Percentiles rank a stretch among this genome's conserved stretches.
These are phyloP conservation scores for Dasysyrphus albostriatus DNA, from an alignment of 2,888 invertebrate genomes.

Conservation along the genomic window DNA sequence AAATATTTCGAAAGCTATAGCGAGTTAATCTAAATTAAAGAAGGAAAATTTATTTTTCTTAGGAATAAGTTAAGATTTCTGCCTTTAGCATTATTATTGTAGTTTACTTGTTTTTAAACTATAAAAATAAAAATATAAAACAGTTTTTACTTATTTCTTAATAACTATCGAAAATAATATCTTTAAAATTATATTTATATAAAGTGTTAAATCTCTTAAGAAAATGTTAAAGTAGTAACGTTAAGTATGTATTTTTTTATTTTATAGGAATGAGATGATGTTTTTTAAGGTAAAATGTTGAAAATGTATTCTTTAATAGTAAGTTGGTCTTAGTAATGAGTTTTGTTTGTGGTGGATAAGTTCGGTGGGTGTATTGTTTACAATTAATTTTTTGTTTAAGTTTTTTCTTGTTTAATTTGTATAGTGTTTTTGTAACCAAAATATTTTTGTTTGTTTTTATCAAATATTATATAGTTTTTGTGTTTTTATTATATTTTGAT, in stretches of 20 bases:
- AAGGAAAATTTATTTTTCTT: no score
- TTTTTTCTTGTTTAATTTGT: slow-evolving; percentile 42
- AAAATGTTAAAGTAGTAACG: neutral
- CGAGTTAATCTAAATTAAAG: no score
- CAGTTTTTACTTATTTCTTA: neutral
- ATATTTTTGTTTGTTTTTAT: slow-evolving; percentile 16
- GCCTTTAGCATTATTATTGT: no score
- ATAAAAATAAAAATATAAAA: neutral
- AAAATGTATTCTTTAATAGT: slow-evolving; percentile 44
- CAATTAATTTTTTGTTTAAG: slow-evolving; percentile 43
- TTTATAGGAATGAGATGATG: neutral
- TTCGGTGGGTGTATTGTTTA: slow-evolving; percentile 73
- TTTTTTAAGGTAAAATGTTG: slow-evolving; percentile 19
- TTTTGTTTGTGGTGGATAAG: slow-evolving; percentile 61
- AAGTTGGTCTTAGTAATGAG: slow-evolving; percentile 68
- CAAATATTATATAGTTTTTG: neutral
- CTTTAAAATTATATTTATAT: neutral
- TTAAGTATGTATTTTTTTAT: neutral
- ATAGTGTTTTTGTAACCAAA: slow-evolving; percentile 53
- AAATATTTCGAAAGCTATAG: no score
- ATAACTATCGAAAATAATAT: neutral
- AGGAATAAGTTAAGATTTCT: no score
- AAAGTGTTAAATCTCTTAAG: no score
- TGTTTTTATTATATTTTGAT: neutral
- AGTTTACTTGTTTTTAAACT: neutral